Evolutionary conservation across 2,888 invertebrate species (phyloP).

Genomic region (Chaetoderma sp.): DNA sequence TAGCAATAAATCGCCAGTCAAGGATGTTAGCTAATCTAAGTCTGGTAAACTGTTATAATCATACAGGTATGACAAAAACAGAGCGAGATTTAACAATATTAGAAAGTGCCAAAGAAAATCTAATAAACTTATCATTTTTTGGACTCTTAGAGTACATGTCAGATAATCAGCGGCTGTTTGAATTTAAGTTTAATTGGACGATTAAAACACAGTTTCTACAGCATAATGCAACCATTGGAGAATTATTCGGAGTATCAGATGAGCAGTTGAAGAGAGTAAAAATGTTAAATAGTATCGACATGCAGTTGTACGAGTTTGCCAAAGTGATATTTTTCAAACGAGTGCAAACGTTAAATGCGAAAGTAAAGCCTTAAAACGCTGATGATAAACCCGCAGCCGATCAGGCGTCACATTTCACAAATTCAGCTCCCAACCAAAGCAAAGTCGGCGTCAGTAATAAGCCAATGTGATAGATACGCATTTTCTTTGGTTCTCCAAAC

Average conservation of each 20-base stretch:
- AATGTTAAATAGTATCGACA: conserved; percentile 84
- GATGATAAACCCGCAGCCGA: too few species aligned
- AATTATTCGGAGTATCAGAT: conserved; percentile 82
- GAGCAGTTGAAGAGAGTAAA: conserved; percentile 80
- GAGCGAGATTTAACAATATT: conserved; percentile 77
- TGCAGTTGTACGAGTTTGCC: conserved; percentile 93
- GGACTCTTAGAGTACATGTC: conserved; percentile 96
- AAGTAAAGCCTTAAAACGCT: conserved; percentile 11
- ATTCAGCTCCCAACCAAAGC: too few species aligned
- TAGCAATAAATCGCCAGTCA: conserved; percentile 96
- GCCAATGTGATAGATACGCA: too few species aligned
- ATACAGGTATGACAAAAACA: conserved; percentile 42
- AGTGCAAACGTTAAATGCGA: conserved; percentile 38
- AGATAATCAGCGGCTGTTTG: conserved; percentile 68
- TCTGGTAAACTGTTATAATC: conserved; percentile 93
- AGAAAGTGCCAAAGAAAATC: conserved; percentile 94
- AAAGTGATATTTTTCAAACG: conserved; percentile 83
- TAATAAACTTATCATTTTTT: conserved; percentile 93
- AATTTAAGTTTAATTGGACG: conserved; percentile 59
- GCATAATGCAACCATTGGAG: conserved; percentile 88
- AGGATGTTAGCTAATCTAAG: conserved; percentile 97
- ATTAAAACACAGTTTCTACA: conserved; percentile 79
- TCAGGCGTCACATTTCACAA: too few species aligned
- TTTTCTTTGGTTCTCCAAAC: too few species aligned
- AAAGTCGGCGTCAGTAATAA: too few species aligned